phyloP scores from a whole-genome alignment of 2,888 invertebrate genomes.

The Conchocele bisecta region DNA sequence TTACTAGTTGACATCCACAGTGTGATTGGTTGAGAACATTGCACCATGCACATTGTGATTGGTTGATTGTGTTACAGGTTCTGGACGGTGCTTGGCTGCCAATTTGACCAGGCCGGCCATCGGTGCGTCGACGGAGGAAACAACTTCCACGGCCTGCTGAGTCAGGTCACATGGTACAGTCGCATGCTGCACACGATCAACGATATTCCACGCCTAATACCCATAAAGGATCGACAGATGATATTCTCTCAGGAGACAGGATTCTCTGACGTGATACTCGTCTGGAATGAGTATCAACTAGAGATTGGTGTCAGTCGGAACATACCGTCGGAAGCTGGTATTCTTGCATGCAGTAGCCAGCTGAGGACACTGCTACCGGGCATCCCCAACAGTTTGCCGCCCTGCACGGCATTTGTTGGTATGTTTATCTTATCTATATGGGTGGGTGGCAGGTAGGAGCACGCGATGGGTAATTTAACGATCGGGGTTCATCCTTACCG shows the following conservation, averaged over 20 bases:
- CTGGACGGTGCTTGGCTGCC: slow-evolving; percentile 70
- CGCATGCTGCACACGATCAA: slow-evolving; percentile 54
- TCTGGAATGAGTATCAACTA: slow-evolving; percentile 66
- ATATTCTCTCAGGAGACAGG: slow-evolving; percentile 13
- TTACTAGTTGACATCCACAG: too few relatives aligned
- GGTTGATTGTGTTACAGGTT: too few relatives aligned
- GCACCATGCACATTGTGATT: too few relatives aligned
- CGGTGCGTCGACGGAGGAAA: slow-evolving; percentile 32
- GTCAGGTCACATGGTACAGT: slow-evolving; percentile 69
- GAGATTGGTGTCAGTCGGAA: slow-evolving; percentile 51
- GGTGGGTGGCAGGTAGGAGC: too few relatives aligned
- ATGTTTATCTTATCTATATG: too few relatives aligned
- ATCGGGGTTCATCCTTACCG: too few relatives aligned
- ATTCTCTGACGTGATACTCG: slow-evolving; percentile 42
- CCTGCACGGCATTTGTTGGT: too few relatives aligned
- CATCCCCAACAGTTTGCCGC: too few relatives aligned
- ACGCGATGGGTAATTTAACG: too few relatives aligned
- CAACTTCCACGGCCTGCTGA: slow-evolving; percentile 73
- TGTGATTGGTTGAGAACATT: too few relatives aligned
- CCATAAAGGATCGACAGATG: slow-evolving; percentile 22
- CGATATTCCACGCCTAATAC: slow-evolving; percentile 58
- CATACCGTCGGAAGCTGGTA: slow-evolving; percentile 50
- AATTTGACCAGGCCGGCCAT: slow-evolving; percentile 54
- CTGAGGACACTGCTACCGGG: slow-evolving; percentile 25
- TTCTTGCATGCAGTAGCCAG: not conserved